Conservation (phyloP, 2,797 vertebrate species). For the Acanthiza pusilla region DNA sequence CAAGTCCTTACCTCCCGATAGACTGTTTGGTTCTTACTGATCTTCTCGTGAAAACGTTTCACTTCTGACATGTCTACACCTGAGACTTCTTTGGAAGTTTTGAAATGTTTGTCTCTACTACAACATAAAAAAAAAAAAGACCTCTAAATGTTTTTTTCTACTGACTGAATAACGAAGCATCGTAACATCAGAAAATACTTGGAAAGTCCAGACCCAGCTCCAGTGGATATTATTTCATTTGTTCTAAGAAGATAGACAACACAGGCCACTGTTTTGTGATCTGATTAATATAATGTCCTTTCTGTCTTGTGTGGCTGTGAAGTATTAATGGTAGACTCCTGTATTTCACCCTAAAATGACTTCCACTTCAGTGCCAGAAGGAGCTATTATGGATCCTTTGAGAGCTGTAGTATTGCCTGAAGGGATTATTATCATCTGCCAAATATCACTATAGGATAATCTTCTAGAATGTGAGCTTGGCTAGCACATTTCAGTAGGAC, state of each 20-base stretch:
- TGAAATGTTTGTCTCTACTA: slow-evolving; percentile 46
- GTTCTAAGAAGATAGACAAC: neutral
- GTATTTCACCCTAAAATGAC: neutral
- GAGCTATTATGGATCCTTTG: neutral
- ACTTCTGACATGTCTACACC: slow-evolving; percentile 40
- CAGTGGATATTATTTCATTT: neutral
- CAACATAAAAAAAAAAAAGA: neutral
- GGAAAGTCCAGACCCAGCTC: neutral
- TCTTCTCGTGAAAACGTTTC: neutral
- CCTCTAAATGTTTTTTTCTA: neutral
- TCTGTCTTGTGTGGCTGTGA: neutral
- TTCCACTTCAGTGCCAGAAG: neutral
- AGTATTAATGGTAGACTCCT: neutral
- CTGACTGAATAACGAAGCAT: neutral
- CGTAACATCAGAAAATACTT: neutral
- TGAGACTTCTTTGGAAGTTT: slow-evolving; percentile 8
- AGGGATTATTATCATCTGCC: neutral
- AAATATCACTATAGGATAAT: neutral
- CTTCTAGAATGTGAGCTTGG: neutral
- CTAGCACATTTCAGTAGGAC: neutral
- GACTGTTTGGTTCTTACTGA: neutral
- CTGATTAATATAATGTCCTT: neutral
- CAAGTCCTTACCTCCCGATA: neutral
- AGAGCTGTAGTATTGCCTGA: neutral
- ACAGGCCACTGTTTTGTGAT: neutral